Conservation (phyloP, 1,140 invertebrate species). For the Macrosteles quadrilineatus region DNA sequence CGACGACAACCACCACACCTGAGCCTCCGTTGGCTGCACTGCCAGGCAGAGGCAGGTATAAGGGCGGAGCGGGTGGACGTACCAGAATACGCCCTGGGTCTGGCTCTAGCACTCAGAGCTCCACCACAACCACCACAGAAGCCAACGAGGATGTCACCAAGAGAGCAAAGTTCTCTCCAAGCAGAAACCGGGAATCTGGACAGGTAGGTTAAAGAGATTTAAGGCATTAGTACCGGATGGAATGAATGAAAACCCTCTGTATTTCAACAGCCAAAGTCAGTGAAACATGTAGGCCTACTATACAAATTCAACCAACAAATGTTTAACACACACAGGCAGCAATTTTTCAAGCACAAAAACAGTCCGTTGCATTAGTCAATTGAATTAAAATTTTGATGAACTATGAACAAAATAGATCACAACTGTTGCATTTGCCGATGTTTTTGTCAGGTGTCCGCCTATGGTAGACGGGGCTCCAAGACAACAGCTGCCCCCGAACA, state of each 20-base stretch:
- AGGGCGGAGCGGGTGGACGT: background rate
- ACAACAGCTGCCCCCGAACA: conserved; percentile 29
- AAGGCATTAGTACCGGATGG: too few relatives aligned
- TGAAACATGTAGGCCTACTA: too few relatives aligned
- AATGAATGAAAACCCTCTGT: too few relatives aligned
- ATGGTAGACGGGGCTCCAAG: conserved; percentile 31
- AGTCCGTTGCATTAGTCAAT: too few relatives aligned
- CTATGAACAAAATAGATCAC: too few relatives aligned
- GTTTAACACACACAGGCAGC: too few relatives aligned
- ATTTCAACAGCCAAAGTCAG: too few relatives aligned
- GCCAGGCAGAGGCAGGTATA: conserved; percentile 29
- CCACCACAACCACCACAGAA: conserved; percentile 33
- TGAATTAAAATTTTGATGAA: too few relatives aligned
- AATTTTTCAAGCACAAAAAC: too few relatives aligned
- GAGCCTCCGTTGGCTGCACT: conserved; percentile 40
- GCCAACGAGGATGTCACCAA: conserved; percentile 31
- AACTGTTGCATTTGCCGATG: too few relatives aligned
- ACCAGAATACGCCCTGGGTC: background rate
- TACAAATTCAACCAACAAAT: too few relatives aligned
- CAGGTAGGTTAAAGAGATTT: conserved; percentile 28
- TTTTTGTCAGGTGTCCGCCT: conserved; percentile 6
- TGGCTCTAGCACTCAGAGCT: background rate
- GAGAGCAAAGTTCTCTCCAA: conserved; percentile 25
- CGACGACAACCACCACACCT: conserved; percentile 44
- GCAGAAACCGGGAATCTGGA: conserved; percentile 18